Percentiles rank a stretch among this genome's conserved stretches.
phyloP scores from a whole-genome alignment of 2,888 invertebrate species.

The Tetragonula carbonaria region DNA sequence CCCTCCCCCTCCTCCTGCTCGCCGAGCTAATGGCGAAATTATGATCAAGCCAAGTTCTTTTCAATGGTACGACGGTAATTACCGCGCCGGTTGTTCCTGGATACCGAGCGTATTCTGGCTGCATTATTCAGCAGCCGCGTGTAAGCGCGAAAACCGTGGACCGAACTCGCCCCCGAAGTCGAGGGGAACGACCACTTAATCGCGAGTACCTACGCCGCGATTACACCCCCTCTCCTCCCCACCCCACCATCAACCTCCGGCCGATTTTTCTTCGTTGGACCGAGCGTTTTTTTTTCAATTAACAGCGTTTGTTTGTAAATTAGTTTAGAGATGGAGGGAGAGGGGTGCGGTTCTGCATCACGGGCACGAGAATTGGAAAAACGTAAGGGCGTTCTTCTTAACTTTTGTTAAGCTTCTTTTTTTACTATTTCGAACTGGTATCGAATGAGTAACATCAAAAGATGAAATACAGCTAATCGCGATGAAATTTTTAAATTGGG shows the following conservation, averaged over 20 bases:
- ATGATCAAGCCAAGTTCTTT: conserved; percentile 75
- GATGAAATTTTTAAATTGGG: too few relatives aligned
- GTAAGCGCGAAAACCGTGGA: conserved; percentile 44
- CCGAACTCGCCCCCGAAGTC: conserved; percentile 6
- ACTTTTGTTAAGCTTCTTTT: too few relatives aligned
- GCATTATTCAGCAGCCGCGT: conserved; percentile 73
- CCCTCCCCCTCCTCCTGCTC: background rate
- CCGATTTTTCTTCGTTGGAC: background rate
- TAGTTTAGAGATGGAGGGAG: too few relatives aligned
- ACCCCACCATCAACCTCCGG: background rate
- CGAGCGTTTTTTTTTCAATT: too few relatives aligned
- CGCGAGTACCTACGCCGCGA: conserved; percentile 36
- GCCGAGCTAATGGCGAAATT: conserved; percentile 72
- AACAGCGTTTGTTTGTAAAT: conserved; percentile 14
- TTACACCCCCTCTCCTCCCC: conserved; percentile 18
- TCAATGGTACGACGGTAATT: conserved; percentile 76
- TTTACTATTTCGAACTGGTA: too few relatives aligned
- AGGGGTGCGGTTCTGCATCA: too few relatives aligned
- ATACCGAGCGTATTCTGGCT: conserved; percentile 59
- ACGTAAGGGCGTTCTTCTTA: too few relatives aligned
- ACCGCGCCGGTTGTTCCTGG: conserved; percentile 69
- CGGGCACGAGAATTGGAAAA: too few relatives aligned
- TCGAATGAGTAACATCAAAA: too few relatives aligned
- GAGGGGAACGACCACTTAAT: conserved; percentile 60
- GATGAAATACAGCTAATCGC: too few relatives aligned